These are phyloP conservation scores for Leuciscus idus DNA, from an alignment of 2,113 vertebrate species.

Conservation along the genomic window DNA sequence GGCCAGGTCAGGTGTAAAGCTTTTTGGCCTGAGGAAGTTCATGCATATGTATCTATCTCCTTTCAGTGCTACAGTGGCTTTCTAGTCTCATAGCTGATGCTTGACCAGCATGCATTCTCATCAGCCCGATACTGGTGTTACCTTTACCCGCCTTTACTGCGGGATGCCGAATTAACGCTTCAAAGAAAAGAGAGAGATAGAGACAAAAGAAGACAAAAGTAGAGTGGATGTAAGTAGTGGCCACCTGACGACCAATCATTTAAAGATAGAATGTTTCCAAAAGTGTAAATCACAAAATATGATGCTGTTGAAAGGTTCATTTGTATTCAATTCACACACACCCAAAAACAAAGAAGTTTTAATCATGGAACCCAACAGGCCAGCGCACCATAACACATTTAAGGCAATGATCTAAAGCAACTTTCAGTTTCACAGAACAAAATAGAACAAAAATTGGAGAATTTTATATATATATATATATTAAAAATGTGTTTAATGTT, in stretches of 20 bases:
- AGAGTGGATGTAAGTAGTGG: slow-evolving; percentile 17
- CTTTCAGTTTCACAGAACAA: background rate
- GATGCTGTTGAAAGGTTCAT: background rate
- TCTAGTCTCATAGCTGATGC: slow-evolving; percentile 25
- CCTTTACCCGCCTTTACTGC: slow-evolving; percentile 90
- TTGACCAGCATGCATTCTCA: slow-evolving; percentile 69
- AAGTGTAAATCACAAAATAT: background rate
- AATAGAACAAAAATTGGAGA: rapidly evolving
- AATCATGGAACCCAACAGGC: background rate
- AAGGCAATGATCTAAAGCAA: too few species aligned
- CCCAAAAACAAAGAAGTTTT: background rate
- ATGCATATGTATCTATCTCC: slow-evolving; percentile 26
- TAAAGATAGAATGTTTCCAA: background rate
- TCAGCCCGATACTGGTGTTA: slow-evolving; percentile 76
- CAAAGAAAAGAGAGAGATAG: slow-evolving; percentile 75
- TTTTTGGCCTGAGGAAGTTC: background rate
- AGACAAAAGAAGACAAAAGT: slow-evolving; percentile 67
- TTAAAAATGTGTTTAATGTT: too few species aligned
- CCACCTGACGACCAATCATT: slow-evolving; percentile 10
- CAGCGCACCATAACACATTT: background rate
- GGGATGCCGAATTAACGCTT: slow-evolving; percentile 85
- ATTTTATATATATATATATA: too few species aligned
- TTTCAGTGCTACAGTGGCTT: background rate
- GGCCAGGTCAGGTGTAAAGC: slow-evolving; percentile 29
- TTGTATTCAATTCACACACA: background rate